Evolutionary conservation across 2,113 vertebrate genomes (phyloP).

Genomic region (Carassius carassius): DNA sequence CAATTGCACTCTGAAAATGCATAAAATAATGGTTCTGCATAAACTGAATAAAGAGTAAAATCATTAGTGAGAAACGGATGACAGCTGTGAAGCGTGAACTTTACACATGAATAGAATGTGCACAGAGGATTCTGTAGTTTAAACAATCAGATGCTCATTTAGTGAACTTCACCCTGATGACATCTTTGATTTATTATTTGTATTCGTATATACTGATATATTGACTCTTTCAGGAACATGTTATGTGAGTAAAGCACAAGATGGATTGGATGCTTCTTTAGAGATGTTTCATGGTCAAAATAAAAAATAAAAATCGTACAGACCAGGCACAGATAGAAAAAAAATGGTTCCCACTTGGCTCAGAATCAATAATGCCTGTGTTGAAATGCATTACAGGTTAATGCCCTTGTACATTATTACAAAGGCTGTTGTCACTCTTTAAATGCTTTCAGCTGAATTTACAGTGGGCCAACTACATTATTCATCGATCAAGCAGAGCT

Average conservation of each 20-base stretch:
- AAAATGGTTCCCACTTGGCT: not conserved
- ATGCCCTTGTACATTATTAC: not conserved
- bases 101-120: not conserved
- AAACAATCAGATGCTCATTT: not conserved
- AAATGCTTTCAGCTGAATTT: slow-evolving; percentile 11
- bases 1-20: not conserved
- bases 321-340: not conserved
- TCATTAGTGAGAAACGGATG: not conserved
- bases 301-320: no score
- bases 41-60: not conserved
- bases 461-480: not conserved
- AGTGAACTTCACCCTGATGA: not conserved
- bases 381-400: not conserved
- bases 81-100: not conserved
- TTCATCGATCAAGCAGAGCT: not conserved
- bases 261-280: not conserved
- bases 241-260: not conserved
- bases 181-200: not conserved
- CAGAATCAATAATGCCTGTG: slow-evolving; percentile 14
- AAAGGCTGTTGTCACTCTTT: not conserved
- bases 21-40: not conserved
- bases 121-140: not conserved
- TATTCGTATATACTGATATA: not conserved
- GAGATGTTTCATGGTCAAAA: not conserved
- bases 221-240: not conserved